Base-by-base conservation (phyloP, 1,140 invertebrate species). In the Drusus annulatus region DNA sequence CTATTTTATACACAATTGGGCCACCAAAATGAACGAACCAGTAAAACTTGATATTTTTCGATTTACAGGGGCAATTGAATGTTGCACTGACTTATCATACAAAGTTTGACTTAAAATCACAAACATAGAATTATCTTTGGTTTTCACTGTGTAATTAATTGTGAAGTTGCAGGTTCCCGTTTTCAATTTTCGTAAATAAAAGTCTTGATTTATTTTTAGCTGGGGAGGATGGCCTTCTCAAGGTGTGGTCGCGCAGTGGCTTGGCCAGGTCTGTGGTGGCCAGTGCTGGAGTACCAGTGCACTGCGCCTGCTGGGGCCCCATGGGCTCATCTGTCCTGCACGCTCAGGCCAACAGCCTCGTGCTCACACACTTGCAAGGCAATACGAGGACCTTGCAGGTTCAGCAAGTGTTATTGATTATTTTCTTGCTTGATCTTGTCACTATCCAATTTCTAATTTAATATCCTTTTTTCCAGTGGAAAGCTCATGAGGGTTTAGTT, bases 231-330 rank as follows among this genome's bases (percentile, higher is more conserved):
- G 98, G 98, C 15, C 92, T 93, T 51, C 93, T 99, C 0, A 99
- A 99, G 90, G 94, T 99, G 78, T 99, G 98, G 98, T 99, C 98
- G 3, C 90, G 97, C 31, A 97, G 94, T 87, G 98, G 98, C 63
- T 97, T 99, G 93, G 89, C 99, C 4, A 92, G 98, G 25, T 98
- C 97, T 15, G 96, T 96, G 4, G 90, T 99, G 0, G 93, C 96
- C 23, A 94, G 97, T 86, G 94, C 94, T 71, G 93, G 92, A 85
- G 92, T 92, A 82, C 91, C 94, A 3, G 93, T 98, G 36, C 96
- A 98, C 85, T 93, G 93, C 52, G 93, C 96, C 8, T 92, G 93
- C 75, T 99, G 98, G 98, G 95, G 95, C 65, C 94, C 96, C 4
- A 95, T 97, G 86, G 95, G 93, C 69, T 93, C 93, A 58, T 92